Conservation (phyloP, 2,888 invertebrate genomes). For the Myathropa florea region DNA sequence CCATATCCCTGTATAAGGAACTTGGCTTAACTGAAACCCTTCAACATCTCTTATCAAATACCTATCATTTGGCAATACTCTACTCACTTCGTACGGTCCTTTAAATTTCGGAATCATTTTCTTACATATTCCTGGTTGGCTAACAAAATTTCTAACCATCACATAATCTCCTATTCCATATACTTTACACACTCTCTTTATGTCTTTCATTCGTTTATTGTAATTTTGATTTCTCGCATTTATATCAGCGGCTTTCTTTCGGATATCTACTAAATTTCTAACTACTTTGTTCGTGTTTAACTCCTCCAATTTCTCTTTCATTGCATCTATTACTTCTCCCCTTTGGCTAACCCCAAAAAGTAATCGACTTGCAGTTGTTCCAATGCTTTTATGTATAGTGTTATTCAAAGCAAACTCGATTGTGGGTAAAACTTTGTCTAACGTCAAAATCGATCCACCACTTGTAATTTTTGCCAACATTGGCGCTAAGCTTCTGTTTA, state of each 20-base stretch:
- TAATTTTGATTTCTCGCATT: not conserved
- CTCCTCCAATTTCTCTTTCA: not conserved
- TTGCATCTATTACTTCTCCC: not conserved
- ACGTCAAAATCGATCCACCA: not conserved
- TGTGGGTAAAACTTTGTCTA: conserved; percentile 11
- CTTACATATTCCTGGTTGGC: too few species aligned
- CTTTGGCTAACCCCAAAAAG: conserved; percentile 3
- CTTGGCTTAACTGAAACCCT: not conserved
- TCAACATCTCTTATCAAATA: not conserved
- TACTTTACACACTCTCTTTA: not conserved
- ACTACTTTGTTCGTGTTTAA: not conserved
- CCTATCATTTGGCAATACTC: not conserved
- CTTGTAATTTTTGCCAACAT: conserved; percentile 57
- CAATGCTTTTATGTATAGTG: not conserved
- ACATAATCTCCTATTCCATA: not conserved
- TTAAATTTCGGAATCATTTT: not conserved
- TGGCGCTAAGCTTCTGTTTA: conserved; percentile 61
- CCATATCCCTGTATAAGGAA: not conserved
- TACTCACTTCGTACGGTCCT: not conserved
- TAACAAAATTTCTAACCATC: not conserved
- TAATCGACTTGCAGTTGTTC: not conserved
- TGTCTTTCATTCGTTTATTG: not conserved
- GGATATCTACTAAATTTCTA: not conserved
- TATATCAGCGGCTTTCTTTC: not conserved
- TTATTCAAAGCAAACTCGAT: not conserved